Evolutionary conservation across 2,113 vertebrate genomes (phyloP), one percentile per base, ranked within the genome.

Genomic region (Caretta caretta): DNA sequence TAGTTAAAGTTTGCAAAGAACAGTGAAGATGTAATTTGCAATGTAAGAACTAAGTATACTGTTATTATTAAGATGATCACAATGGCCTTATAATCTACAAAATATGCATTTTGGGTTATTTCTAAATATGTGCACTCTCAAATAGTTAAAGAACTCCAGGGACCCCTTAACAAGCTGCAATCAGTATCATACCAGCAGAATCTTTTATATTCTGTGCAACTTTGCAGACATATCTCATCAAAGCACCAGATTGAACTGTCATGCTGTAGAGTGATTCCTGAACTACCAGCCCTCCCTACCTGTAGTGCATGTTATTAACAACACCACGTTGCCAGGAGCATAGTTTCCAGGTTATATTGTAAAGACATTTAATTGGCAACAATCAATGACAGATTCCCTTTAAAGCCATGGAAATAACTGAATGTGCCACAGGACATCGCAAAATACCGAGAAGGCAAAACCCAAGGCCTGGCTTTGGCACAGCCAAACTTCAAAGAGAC

Each of bases 201-300:
- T 90, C 88, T 96, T 96, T 96, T 96, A 92, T 90, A 97, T 96
- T 95, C 96, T 75, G 46, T 46, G 75, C 92, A 96, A 93, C 81
- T 94, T 96, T n/a, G 11, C 86, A 90, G 80, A 81, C 81, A 97
- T 96, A 92, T 96, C 95, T 96, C 97, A 97, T 97, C 97, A 97
- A 96, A 87, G 90, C 96, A 95, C 93, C 94, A 93, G 97, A 97
- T 96, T 97, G 97, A 97, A 95, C 93, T 96, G 96, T 95, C 97
- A 97, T 83, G 94, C 94, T 90, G 65, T 89, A 94, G 83, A 92
- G 92, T 96, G 95, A 97, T 95, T 97, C 86, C 82, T 96, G 94
- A 97, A 94, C 96, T 96, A 79, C 89, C 91, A 92, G 92, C 90
- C 91, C 19, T 3, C 93, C 96, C 94, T 65, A 95, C 92, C 92